phyloP scores from a whole-genome alignment of 2,797 vertebrate genomes.

The Acanthopagrus latus region DNA sequence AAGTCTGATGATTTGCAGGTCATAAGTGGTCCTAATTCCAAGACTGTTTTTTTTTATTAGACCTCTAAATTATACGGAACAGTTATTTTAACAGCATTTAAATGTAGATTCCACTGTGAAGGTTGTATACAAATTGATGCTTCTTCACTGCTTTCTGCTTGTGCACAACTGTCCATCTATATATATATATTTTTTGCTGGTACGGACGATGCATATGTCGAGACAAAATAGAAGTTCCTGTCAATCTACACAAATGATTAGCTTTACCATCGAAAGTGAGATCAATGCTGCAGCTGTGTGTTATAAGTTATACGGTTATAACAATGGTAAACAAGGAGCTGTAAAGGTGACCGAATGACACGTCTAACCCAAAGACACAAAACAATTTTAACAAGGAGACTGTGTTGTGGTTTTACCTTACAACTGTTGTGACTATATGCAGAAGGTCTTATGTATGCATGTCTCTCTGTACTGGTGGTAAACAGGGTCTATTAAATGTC shows the following conservation, averaged over 20 bases:
- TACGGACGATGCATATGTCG: not conserved
- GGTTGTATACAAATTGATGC: not conserved
- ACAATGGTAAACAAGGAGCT: too few relatives aligned
- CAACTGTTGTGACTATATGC: constrained; percentile 27
- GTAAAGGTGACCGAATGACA: constrained; percentile 8
- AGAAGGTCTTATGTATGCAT: not conserved
- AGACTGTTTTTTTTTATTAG: not conserved
- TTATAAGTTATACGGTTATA: not conserved
- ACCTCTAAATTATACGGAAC: too few relatives aligned
- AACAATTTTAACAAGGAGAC: constrained; percentile 35
- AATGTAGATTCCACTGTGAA: not conserved
- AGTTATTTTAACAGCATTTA: not conserved
- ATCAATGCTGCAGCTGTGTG: not conserved
- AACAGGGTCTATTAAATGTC: constrained; percentile 14
- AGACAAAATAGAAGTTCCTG: not conserved
- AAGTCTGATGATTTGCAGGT: constrained; percentile 2
- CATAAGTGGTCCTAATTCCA: not conserved
- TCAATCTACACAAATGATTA: not conserved
- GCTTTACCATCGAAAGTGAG: not conserved
- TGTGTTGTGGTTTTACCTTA: constrained; percentile 29
- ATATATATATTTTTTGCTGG: not conserved
- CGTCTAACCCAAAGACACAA: constrained; percentile 30
- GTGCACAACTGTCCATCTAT: not conserved
- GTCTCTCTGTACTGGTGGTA: constrained; percentile 15
- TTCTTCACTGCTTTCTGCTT: not conserved